Percentiles rank a stretch among this genome's conserved stretches.
These are phyloP conservation scores for Orthonychiurus folsomi DNA, from an alignment of 2,888 invertebrate species.

Conservation along the genomic window DNA sequence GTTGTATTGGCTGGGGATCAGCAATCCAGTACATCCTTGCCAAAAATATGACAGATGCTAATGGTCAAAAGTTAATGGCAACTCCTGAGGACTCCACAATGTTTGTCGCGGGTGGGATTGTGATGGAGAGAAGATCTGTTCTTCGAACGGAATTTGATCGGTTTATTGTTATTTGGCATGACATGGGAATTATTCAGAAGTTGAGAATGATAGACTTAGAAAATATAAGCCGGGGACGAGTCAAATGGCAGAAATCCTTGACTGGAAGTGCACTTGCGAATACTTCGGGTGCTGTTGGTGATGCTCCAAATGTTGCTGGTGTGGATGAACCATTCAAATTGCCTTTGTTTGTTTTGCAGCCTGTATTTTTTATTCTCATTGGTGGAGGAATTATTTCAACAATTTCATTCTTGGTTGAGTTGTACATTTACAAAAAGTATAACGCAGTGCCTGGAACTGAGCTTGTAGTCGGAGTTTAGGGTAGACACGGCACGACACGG, in stretches of 20 bases:
- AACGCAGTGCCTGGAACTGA: too few relatives aligned
- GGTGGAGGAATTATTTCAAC: too few relatives aligned
- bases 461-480: too few relatives aligned
- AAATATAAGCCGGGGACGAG: background rate
- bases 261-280: background rate
- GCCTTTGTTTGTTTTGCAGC: too few relatives aligned
- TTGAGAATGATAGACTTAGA: slow-evolving; percentile 12
- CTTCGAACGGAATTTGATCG: slow-evolving; percentile 8
- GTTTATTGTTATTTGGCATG: background rate
- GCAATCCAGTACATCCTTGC: slow-evolving; percentile 3
- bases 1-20: slow-evolving; percentile 15
- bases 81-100: slow-evolving; percentile 4
- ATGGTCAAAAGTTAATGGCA: background rate
- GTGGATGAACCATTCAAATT: too few relatives aligned
- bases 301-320: too few relatives aligned
- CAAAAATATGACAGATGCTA: slow-evolving; percentile 9
- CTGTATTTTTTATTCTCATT: too few relatives aligned
- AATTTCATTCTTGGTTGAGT: too few relatives aligned
- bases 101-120: slow-evolving; percentile 11
- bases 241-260: background rate
- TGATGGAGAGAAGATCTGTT: slow-evolving; percentile 11
- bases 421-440: too few relatives aligned
- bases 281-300: too few relatives aligned
- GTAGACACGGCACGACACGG: too few relatives aligned
- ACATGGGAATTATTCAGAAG: slow-evolving; percentile 8